Evolutionary conservation across 2,113 vertebrate genomes (phyloP).

Genomic region (Aspidoscelis tigris): DNA sequence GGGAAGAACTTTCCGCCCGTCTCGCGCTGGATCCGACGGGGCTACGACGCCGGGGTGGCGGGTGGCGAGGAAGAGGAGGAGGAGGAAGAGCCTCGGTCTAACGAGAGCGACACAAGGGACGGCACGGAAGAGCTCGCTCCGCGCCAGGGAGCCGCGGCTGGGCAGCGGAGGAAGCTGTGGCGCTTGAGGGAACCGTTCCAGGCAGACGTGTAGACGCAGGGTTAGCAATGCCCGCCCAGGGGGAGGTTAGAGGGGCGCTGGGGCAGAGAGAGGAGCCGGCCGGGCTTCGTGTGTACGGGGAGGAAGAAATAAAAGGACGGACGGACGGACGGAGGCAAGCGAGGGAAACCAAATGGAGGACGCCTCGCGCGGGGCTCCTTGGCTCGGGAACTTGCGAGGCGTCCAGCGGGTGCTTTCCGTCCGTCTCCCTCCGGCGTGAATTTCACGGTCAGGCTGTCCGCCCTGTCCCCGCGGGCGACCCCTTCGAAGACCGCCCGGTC

Average conservation of each 20-base stretch:
- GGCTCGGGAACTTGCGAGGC: neutral
- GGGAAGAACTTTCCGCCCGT: conserved; percentile 73
- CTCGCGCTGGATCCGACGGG: conserved; percentile 33
- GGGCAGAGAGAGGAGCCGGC: too few relatives aligned
- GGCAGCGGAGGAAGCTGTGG: too few relatives aligned
- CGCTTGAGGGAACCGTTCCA: too few relatives aligned
- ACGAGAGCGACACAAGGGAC: neutral
- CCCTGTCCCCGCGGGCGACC: too few relatives aligned
- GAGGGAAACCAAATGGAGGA: too few relatives aligned
- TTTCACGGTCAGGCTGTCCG: too few relatives aligned
- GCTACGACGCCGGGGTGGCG: neutral
- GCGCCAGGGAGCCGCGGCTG: too few relatives aligned
- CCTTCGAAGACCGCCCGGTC: too few relatives aligned
- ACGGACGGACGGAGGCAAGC: too few relatives aligned
- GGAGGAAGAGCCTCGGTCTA: neutral
- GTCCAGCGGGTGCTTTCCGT: neutral
- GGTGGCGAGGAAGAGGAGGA: neutral
- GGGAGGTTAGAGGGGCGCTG: too few relatives aligned
- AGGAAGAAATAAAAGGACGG: too few relatives aligned
- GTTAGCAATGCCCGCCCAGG: accelerated
- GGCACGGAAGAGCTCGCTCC: neutral
- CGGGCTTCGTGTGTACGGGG: neutral
- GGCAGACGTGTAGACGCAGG: too few relatives aligned
- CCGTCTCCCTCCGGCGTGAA: neutral
- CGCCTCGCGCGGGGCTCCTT: neutral